Conservation (phyloP, 2,888 invertebrate genomes). For the Trachelus iudaicus region DNA sequence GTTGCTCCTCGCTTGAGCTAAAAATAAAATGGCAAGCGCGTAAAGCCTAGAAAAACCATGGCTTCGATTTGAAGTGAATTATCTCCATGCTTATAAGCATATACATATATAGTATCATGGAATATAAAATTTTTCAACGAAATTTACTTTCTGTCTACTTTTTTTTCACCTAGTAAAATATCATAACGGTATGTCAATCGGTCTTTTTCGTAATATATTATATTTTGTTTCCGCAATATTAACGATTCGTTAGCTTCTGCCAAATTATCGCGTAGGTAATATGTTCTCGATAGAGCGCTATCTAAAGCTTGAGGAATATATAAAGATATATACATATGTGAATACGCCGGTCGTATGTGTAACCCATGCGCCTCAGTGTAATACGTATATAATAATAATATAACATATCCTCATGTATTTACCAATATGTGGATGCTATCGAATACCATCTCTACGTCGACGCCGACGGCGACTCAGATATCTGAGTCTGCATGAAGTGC, state of each 20-base stretch:
- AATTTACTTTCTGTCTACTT: background rate
- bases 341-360: background rate
- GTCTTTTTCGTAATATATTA: background rate
- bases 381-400: too few species aligned
- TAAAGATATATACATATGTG: background rate
- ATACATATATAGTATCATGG: background rate
- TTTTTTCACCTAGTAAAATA: background rate
- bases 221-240: background rate
- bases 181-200: background rate
- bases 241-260: background rate
- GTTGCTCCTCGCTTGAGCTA: background rate
- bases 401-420: too few species aligned
- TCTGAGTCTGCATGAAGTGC: background rate
- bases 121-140: background rate
- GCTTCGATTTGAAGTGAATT: background rate
- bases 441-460: background rate
- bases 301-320: background rate
- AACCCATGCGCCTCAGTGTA: too few species aligned
- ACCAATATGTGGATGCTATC: background rate
- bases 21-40: background rate
- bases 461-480: background rate
- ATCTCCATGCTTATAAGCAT: background rate
- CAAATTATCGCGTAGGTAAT: background rate
- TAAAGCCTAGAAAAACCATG: background rate
- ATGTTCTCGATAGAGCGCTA: background rate